phyloP scores from a whole-genome alignment of 2,797 vertebrate genomes.

The Macropodus opercularis region DNA sequence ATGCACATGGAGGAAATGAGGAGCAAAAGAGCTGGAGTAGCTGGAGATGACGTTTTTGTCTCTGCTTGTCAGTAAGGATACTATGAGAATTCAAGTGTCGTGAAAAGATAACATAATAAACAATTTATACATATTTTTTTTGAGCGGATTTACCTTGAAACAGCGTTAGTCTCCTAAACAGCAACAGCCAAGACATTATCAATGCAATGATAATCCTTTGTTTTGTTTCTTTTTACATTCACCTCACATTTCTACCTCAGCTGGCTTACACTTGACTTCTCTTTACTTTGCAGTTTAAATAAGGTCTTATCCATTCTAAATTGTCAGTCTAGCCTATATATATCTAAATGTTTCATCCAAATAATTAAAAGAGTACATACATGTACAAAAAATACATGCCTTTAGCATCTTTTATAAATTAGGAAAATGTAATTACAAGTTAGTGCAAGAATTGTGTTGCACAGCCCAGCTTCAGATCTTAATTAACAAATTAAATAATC shows the following conservation, averaged over 20 bases:
- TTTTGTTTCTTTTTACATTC: no score
- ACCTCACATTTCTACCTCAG: neutral
- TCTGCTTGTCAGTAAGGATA: neutral
- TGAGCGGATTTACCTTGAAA: neutral
- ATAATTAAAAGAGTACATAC: no score
- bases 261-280: neutral
- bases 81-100: neutral
- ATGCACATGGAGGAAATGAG: neutral
- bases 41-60: neutral
- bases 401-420: neutral
- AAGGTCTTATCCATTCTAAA: neutral
- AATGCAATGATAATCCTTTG: neutral
- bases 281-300: neutral
- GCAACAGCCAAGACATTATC: neutral
- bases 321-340: neutral
- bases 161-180: neutral
- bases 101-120: neutral
- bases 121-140: neutral
- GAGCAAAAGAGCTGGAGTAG: neutral
- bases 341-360: no score
- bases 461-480: constrained; percentile 23
- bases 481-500: constrained; percentile 39
- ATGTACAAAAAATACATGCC: neutral
- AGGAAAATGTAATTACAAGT: constrained; percentile 4
- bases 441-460: constrained; percentile 3